Conservation (phyloP, 2,113 vertebrate genomes). For the Aleadryas rufinucha region DNA sequence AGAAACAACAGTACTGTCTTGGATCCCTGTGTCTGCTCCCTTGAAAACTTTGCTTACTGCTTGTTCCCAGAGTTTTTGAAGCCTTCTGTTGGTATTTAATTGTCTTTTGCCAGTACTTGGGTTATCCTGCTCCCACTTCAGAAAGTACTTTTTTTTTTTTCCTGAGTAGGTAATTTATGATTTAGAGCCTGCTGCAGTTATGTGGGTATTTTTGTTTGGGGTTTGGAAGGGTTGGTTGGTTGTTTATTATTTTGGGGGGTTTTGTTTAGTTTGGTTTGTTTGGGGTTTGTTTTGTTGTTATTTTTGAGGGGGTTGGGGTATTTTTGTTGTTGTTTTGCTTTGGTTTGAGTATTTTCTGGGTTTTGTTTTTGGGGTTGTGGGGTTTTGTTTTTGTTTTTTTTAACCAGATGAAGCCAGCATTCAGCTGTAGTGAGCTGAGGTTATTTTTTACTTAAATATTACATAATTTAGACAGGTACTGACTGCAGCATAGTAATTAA, state of each 20-base stretch:
- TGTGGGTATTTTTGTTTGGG: neutral
- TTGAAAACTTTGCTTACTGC: neutral
- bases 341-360: neutral
- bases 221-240: neutral
- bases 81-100: neutral
- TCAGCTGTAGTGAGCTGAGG: neutral
- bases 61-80: neutral
- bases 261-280: neutral
- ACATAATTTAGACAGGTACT: neutral
- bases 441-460: neutral
- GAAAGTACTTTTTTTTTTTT: neutral
- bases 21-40: neutral
- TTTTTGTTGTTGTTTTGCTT: neutral
- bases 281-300: neutral
- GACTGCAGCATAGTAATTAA: neutral
- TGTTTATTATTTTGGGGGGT: neutral
- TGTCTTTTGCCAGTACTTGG: neutral
- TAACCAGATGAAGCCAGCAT: neutral
- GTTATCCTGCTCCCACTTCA: neutral
- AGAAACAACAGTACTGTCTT: neutral
- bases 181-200: neutral
- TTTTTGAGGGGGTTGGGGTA: rapidly evolving
- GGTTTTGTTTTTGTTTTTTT: neutral
- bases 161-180: neutral
- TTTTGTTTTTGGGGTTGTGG: too few relatives aligned